These are phyloP conservation scores for Ammodytes marinus DNA, from an alignment of 2,113 vertebrate species.

Conservation along the genomic window DNA sequence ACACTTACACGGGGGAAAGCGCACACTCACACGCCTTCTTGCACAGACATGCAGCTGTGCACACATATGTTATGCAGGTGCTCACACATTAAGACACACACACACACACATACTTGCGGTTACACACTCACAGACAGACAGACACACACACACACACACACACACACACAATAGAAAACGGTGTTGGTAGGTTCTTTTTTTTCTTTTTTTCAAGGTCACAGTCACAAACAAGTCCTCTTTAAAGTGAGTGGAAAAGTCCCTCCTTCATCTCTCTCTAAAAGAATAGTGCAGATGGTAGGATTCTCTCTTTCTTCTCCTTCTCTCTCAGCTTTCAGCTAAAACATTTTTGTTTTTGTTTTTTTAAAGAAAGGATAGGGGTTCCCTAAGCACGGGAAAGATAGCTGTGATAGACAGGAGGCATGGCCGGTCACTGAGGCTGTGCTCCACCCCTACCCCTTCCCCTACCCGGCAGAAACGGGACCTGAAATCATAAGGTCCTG, in stretches of 20 bases:
- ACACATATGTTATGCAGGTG: conserved; percentile 43
- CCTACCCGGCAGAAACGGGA: conserved; percentile 60
- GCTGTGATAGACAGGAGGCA: conserved; percentile 69
- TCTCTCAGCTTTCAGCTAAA: conserved; percentile 64
- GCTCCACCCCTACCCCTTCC: conserved; percentile 18
- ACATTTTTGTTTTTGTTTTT: conserved; percentile 9
- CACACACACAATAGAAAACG: conserved; percentile 55
- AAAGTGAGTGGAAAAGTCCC: conserved; percentile 87
- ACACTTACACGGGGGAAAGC: conserved; percentile 46
- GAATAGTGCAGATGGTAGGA: conserved; percentile 85
- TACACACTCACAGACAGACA: conserved; percentile 48
- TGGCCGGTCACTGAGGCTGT: conserved; percentile 25
- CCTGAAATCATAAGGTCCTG: conserved; percentile 72
- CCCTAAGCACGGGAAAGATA: conserved; percentile 69
- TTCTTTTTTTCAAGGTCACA: conserved; percentile 60
- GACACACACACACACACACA: conserved; percentile 40
- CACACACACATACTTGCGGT: conserved; percentile 9
- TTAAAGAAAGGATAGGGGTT: conserved; percentile 59
- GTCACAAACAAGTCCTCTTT: conserved; percentile 76
- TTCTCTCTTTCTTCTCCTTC: conserved; percentile 62
- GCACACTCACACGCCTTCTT: conserved; percentile 18
- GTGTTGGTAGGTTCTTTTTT: conserved; percentile 49
- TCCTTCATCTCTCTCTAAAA: conserved; percentile 81
- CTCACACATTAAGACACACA: conserved; percentile 41
- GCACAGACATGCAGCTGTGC: conserved; percentile 62